A percentile compares a stretch with the other conserved stretches of the same genome.
These are phyloP conservation scores for Octopus bimaculoides DNA, from an alignment of 1,140 invertebrate species.

Conservation along the genomic window DNA sequence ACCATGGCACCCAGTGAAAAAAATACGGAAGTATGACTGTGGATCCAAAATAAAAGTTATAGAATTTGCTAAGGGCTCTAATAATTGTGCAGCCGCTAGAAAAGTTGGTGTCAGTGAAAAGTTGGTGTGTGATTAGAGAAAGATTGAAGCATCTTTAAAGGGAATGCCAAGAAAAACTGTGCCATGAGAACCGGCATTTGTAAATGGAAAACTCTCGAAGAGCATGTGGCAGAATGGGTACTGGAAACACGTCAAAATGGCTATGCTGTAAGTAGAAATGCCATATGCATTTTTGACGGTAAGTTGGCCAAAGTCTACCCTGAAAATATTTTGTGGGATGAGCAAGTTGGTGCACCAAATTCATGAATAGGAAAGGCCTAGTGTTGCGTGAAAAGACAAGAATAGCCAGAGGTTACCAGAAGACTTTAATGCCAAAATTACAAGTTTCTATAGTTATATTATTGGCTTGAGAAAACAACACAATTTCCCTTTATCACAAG, in stretches of 20 bases:
- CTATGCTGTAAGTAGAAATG: neutral
- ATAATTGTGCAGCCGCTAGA: neutral
- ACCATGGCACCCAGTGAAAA: neutral
- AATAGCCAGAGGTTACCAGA: neutral
- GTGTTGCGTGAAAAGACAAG: neutral
- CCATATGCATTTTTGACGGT: neutral
- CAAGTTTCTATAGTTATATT: neutral
- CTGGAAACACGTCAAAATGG: neutral
- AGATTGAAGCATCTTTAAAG: neutral
- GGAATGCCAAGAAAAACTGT: neutral
- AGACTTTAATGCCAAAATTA: conserved; percentile 6
- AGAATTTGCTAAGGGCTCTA: neutral
- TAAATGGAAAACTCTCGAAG: neutral
- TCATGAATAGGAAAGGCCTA: neutral
- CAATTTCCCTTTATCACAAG: neutral
- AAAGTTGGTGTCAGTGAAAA: neutral
- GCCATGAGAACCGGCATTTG: neutral
- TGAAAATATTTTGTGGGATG: neutral
- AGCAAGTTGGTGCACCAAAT: neutral
- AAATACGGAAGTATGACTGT: neutral
- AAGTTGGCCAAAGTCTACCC: neutral
- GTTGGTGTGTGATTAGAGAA: neutral
- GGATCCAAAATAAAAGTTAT: neutral
- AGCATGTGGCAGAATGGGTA: neutral
- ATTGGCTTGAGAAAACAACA: neutral